Evolutionary conservation across 2,113 vertebrate genomes (phyloP), one percentile per base, ranked within the genome.

Genomic region (Hymenochirus boettgeri): DNA sequence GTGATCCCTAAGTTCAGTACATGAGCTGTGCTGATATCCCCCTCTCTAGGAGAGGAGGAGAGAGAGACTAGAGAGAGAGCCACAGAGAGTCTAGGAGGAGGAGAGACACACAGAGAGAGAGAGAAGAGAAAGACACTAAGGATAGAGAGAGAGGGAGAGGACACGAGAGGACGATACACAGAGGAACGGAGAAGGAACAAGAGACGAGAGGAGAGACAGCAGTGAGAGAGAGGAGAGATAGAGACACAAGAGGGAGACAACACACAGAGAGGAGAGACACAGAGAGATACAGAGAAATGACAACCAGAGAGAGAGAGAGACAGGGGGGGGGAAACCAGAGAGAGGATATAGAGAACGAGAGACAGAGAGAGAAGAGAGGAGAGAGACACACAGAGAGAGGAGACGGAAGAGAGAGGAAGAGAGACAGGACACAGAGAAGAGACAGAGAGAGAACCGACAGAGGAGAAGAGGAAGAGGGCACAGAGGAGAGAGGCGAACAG

Each of bases 101-200:
- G n/a, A n/a, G n/a, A n/a, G n/a, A n/a, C n/a, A n/a, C n/a, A n/a
- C n/a, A n/a, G n/a, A n/a, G 71, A 70, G 62, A 67, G 3, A 8
- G 8, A 8, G 9, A 29, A 54, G 65, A 72, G 31, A 5, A 19
- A 42, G 72, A 35, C 18, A 65, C 19, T 54, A 37, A n/a, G n/a
- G n/a, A n/a, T n/a, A n/a, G n/a, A n/a, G n/a, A n/a, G n/a, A n/a
- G n/a, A n/a, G n/a, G n/a, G n/a, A n/a, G n/a, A n/a, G n/a, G n/a
- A n/a, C n/a, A n/a, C 29, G 63, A 67, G 70, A 31, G 29, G 48
- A 42, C 50, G 29, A 73, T 66, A 62, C 35, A 66, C 55, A 71
- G 52, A 59, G 54, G 11, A 27, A 15, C 1, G 60, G 60, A 70
- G 71, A 70, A 73, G 53, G 62, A 56, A 71, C 67, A 58, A 62